Evolutionary conservation across 2,888 invertebrate genomes (phyloP), one percentile per base, ranked within the genome.

Genomic region (Labia minor): DNA sequence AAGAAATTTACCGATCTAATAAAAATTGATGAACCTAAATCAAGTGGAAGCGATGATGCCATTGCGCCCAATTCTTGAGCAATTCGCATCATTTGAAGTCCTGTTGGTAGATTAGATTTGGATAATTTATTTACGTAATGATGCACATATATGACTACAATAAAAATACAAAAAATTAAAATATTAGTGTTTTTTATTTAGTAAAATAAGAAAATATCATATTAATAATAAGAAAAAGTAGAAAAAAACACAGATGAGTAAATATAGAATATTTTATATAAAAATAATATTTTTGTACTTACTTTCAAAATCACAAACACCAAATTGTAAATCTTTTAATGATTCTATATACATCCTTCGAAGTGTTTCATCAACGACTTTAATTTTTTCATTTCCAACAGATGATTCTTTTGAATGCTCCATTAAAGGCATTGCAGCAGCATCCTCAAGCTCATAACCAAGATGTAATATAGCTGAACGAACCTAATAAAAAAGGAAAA

Each of bases 21-120:
- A 65, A 71, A 71, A 61, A 71, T 71, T 18, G 70, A 66, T 14
- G 70, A 71, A 37, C 65, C 69, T 33, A 69, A 65, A 64, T 71
- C 71, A 67, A 71, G 68, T 20, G 71, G 70, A 26, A 71, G 69
- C 8, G 69, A 68, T 19, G 69, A 70, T 37, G 70, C 68, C 67
- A 71, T 69, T n/a, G 68, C 66, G 21, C 69, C 70, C 68, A 71
- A 67, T 69, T 71, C 71, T 66, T 71, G 71, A 33, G 70, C 71
- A 33, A 71, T 70, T 37, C 70, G 67, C 68, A 69, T 68, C 67
- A 70, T 66, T 68, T 70, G 70, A 62, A 67, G 62, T 66, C 68
- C 37, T 68, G 67, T 65, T 62, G 70, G 70, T 64, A 66, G 66
- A 62, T 67, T 49, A 61, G 68, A 67, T 62, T 66, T 69, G 66